Conservation (phyloP, 2,888 invertebrate genomes). For the Parapristionchus giblindavisi region DNA sequence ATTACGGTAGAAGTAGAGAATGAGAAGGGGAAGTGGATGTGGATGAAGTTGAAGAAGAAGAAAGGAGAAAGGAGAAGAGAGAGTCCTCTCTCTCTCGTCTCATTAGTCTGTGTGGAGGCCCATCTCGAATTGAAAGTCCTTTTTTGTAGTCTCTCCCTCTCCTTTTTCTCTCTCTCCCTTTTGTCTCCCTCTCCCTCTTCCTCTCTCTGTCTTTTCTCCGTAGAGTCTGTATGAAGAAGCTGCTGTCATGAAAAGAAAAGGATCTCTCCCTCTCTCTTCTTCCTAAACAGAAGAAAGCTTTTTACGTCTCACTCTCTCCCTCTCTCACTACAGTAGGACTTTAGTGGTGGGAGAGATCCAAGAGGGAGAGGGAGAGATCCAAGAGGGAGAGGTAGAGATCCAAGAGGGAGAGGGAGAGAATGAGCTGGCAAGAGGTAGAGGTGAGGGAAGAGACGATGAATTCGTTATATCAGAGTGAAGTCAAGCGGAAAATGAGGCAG, state of each 20-base stretch:
- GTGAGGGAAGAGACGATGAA: too few species aligned
- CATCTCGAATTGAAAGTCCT: too few species aligned
- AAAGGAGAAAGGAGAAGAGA: neutral
- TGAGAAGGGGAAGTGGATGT: neutral
- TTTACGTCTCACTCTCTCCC: neutral
- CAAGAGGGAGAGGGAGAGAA: too few species aligned
- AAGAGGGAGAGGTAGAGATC: too few species aligned
- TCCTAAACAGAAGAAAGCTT: too few species aligned
- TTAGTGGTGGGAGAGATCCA: too few species aligned
- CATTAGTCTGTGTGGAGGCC: neutral
- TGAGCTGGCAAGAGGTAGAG: too few species aligned
- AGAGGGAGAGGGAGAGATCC: too few species aligned
- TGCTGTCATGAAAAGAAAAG: neutral
- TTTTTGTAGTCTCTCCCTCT: constrained; percentile 27
- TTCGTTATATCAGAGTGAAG: too few species aligned
- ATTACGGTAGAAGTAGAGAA: constrained; percentile 23
- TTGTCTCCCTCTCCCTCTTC: constrained; percentile 11
- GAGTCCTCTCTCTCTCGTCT: constrained; percentile 19
- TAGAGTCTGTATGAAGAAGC: constrained; percentile 10
- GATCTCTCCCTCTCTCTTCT: neutral
- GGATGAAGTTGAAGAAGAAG: constrained; percentile 5
- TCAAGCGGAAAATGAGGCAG: too few species aligned
- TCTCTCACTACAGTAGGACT: too few species aligned
- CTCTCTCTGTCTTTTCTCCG: neutral
- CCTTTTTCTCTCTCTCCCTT: constrained; percentile 6